phyloP scores from a whole-genome alignment of 2,888 invertebrate genomes.

The Polyploca ridens region DNA sequence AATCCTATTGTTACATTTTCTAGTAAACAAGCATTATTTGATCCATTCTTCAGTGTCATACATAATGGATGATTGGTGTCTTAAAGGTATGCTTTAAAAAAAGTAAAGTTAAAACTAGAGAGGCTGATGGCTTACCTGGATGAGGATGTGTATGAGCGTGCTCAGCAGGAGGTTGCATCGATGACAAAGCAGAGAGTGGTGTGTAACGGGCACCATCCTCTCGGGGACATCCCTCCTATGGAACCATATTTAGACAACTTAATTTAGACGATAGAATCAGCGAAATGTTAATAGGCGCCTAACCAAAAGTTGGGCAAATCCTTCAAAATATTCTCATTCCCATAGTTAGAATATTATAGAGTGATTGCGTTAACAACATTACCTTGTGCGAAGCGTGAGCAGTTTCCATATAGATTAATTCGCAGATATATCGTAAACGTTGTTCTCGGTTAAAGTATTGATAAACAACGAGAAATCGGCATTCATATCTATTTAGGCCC shows the following conservation, averaged over 20 bases:
- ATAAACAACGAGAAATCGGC: no score
- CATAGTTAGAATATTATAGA: no score
- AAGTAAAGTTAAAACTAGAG: background rate
- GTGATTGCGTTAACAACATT: no score
- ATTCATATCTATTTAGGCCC: no score
- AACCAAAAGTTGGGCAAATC: background rate
- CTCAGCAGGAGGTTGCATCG: conserved; percentile 92
- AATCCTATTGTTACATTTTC: background rate
- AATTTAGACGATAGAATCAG: background rate
- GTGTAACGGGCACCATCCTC: conserved; percentile 87
- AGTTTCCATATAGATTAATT: no score
- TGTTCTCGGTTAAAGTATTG: no score
- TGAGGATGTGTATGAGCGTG: conserved; percentile 81
- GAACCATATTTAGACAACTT: conserved; percentile 2
- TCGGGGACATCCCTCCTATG: conserved; percentile 74
- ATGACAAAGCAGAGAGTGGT: conserved; percentile 92
- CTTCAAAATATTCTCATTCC: background rate
- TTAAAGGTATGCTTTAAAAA: background rate
- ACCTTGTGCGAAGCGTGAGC: no score
- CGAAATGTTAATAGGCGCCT: background rate
- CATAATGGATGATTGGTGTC: no score
- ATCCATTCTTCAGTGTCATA: no score
- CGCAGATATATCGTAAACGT: no score
- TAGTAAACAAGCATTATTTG: background rate
- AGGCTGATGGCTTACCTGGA: conserved; percentile 71